A percentile compares a stretch with the other conserved stretches of the same genome.
phyloP scores from a whole-genome alignment of 2,888 invertebrate species.

The Pediacus dermestoides region DNA sequence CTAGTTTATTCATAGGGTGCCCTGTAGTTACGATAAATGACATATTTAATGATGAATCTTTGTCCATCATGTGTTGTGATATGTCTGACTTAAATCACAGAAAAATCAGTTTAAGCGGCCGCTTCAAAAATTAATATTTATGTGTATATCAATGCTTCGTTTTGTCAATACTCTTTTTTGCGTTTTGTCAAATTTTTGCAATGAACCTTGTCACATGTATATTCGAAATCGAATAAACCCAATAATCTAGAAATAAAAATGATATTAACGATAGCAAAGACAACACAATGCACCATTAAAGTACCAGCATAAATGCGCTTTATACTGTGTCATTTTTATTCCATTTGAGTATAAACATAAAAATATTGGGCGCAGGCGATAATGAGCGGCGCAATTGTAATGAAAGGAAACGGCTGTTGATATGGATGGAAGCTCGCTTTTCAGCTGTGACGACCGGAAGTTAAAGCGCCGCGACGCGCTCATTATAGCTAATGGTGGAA shows the following conservation, averaged over 20 bases:
- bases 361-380: slow-evolving; percentile 24
- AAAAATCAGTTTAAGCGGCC: no score
- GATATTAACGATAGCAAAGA: slow-evolving; percentile 8
- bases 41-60: no score
- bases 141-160: no score
- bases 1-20: no score
- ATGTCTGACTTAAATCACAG: no score
- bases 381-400: slow-evolving; percentile 34
- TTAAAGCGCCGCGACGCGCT: slow-evolving; percentile 36
- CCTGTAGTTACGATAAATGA: no score
- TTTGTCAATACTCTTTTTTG: no score
- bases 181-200: no score
- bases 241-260: slow-evolving; percentile 3
- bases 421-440: slow-evolving; percentile 38
- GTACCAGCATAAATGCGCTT: slow-evolving; percentile 17
- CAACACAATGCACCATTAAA: slow-evolving; percentile 18
- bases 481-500: slow-evolving; percentile 36
- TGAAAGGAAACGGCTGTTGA: slow-evolving; percentile 31
- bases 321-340: slow-evolving; percentile 18
- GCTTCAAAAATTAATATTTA: no score
- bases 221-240: no score
- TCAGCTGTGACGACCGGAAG: slow-evolving; percentile 40
- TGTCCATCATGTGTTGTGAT: no score
- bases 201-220: no score
- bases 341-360: slow-evolving; percentile 17